Conservation (phyloP, 92 coral and sea anemone species). For the Zoanthus sansibaricus region DNA sequence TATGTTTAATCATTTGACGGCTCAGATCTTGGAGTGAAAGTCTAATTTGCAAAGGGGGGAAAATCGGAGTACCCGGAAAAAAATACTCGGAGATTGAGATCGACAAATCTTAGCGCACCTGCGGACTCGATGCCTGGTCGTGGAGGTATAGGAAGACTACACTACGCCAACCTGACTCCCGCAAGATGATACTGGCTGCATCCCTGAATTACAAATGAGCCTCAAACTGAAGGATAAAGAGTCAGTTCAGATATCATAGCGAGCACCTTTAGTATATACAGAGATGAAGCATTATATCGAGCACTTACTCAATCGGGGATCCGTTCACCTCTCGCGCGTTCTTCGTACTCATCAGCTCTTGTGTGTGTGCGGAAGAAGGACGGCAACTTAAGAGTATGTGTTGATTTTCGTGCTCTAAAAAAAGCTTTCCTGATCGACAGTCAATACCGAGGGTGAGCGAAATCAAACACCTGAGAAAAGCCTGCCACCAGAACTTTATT, state of each 20-base stretch:
- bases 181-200: conserved; percentile 44
- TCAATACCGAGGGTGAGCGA: conserved; percentile 47
- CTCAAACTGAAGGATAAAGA: conserved; percentile 53
- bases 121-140: too few species aligned
- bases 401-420: conserved; percentile 59
- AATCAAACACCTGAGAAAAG: background rate
- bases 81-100: too few species aligned
- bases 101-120: too few species aligned
- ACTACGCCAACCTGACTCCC: too few species aligned
- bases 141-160: too few species aligned
- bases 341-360: conserved; percentile 47
- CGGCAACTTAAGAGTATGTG: conserved; percentile 51
- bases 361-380: conserved; percentile 63
- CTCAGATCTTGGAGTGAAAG: too few species aligned
- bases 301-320: conserved; percentile 58
- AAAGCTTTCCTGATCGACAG: conserved; percentile 57
- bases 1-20: too few species aligned
- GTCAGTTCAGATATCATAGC: conserved; percentile 67
- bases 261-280: conserved; percentile 51
- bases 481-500: conserved; percentile 45
- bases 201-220: conserved; percentile 52
- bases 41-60: too few species aligned
- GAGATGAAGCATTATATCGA: conserved; percentile 63
- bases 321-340: conserved; percentile 60
- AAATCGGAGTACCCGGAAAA: too few species aligned